Percentiles rank a stretch among this genome's conserved stretches.
Conservation (phyloP, 2,797 vertebrate species). For the Miichthys miiuy region DNA sequence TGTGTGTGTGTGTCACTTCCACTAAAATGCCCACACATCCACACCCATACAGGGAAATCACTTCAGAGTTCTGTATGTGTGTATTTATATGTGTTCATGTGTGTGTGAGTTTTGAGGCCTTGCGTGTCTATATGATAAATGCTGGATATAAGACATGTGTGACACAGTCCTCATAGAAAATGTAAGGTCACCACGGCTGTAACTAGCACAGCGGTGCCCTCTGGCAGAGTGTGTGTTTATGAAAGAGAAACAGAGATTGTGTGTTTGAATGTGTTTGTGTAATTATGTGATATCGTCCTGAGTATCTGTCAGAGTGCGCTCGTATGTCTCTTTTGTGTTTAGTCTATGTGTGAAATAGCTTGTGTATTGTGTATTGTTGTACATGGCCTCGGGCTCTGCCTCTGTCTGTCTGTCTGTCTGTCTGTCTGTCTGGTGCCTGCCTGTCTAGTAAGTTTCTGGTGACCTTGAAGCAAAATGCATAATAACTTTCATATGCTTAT, state of each 20-base stretch:
- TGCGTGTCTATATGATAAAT: not conserved
- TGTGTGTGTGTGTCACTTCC: slow-evolving; percentile 15
- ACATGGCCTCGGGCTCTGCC: not conserved
- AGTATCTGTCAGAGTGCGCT: slow-evolving; percentile 1
- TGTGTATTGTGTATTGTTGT: slow-evolving; percentile 1
- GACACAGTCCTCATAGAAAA: not conserved
- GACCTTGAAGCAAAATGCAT: slow-evolving; percentile 50
- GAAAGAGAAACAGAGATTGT: slow-evolving; percentile 5
- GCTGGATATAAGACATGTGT: not conserved
- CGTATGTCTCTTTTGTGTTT: not conserved
- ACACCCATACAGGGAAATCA: slow-evolving; percentile 1
- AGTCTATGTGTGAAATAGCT: not conserved
- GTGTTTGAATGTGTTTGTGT: slow-evolving; percentile 44
- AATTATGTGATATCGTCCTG: slow-evolving; percentile 17
- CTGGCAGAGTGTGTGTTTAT: slow-evolving; percentile 24
- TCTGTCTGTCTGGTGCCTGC: slow-evolving; percentile 1
- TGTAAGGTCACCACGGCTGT: slow-evolving; percentile 29
- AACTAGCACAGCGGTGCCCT: slow-evolving; percentile 17
- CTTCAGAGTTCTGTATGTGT: not conserved
- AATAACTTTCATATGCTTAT: slow-evolving; percentile 39
- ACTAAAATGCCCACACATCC: no score
- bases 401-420: not conserved
- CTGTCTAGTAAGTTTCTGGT: slow-evolving; percentile 31
- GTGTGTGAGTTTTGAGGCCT: not conserved
- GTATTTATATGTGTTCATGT: not conserved